Evolutionary conservation across 2,797 vertebrate species (phyloP).

Genomic region (Vespertilio murinus): DNA sequence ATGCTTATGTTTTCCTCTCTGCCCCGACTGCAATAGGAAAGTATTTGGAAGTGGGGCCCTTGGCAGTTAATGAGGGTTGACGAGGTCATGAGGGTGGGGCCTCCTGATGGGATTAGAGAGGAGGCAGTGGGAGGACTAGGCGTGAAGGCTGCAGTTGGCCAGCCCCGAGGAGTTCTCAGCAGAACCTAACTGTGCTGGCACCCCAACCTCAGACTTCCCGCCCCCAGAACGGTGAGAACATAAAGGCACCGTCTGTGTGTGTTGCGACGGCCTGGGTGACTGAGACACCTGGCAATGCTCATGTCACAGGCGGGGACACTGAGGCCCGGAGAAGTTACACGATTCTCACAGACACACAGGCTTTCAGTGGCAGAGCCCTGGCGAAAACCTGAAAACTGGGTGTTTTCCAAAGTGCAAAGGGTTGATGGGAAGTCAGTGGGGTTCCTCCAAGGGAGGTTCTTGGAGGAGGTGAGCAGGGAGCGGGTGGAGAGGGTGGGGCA

Average conservation of each 20-base stretch:
- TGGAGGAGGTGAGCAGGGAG: background rate
- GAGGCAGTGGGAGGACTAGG: background rate
- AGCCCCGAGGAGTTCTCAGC: background rate
- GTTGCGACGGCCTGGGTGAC: background rate
- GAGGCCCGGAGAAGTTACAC: background rate
- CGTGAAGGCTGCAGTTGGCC: background rate
- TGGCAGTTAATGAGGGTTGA: background rate
- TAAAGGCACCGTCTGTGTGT: background rate
- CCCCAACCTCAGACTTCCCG: background rate
- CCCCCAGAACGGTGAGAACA: background rate
- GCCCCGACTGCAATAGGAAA: background rate
- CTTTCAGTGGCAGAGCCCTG: background rate
- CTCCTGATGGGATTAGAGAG: background rate
- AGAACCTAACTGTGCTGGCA: background rate
- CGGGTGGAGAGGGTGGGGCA: background rate
- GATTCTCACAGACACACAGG: background rate
- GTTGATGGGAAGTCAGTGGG: background rate
- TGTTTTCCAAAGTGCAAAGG: background rate
- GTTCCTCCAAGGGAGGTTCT: background rate
- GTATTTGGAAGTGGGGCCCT: background rate
- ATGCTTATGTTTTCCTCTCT: background rate
- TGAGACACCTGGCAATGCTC: background rate
- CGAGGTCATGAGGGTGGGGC: background rate
- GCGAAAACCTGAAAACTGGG: background rate
- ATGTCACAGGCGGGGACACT: background rate